These are phyloP conservation scores for Drosophila neocordata DNA, from an alignment of 1,140 invertebrate species.

Conservation along the genomic window DNA sequence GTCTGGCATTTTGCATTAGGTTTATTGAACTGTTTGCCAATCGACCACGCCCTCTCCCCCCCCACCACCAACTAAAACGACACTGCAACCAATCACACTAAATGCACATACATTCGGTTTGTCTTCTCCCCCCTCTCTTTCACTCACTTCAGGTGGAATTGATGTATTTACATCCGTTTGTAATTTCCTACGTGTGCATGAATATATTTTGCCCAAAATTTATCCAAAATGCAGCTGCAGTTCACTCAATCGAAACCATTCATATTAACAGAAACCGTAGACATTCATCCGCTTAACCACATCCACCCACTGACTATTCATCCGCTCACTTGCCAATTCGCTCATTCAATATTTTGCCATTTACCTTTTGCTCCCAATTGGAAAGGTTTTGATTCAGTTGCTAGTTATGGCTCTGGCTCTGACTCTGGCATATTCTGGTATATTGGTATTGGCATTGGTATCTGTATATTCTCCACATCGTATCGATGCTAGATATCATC, in stretches of 20 bases:
- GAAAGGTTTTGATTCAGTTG: slow-evolving; percentile 5
- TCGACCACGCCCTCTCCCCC: slow-evolving; percentile 23
- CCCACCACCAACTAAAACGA: background rate
- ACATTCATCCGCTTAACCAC: slow-evolving; percentile 6
- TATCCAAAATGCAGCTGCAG: slow-evolving; percentile 43
- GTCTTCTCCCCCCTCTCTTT: background rate
- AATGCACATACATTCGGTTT: background rate
- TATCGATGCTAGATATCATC: slow-evolving; percentile 28
- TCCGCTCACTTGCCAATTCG: background rate
- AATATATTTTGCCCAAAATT: slow-evolving; percentile 64
- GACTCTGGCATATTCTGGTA: background rate
- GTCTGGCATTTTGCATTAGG: slow-evolving; percentile 49
- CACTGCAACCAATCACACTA: background rate
- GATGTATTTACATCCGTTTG: slow-evolving; percentile 79
- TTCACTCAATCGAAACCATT: slow-evolving; percentile 48
- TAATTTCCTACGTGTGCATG: slow-evolving; percentile 75
- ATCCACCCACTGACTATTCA: background rate
- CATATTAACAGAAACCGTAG: slow-evolving; percentile 22
- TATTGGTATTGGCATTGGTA: background rate
- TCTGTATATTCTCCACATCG: background rate
- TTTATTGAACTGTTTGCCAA: slow-evolving; percentile 69
- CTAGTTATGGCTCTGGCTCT: background rate
- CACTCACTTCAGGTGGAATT: slow-evolving; percentile 57
- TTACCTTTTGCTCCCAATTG: slow-evolving; percentile 9
- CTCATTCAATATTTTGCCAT: slow-evolving; percentile 26